Base-by-base conservation (phyloP, 1,140 invertebrate genomes). In the Drosophila quadrilineata region DNA sequence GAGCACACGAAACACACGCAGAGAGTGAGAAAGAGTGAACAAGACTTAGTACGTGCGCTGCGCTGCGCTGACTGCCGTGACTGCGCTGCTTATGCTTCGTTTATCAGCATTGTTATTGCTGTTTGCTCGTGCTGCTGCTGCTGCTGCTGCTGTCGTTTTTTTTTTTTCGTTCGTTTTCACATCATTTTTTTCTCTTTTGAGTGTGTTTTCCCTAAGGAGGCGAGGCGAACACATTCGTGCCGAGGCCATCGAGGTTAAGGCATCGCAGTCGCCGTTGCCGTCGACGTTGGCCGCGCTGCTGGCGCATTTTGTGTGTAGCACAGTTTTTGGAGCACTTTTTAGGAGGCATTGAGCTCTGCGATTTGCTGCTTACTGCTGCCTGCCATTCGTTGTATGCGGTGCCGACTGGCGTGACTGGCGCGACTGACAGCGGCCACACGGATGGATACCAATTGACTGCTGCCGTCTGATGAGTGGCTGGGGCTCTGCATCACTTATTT, bases 301-400 rank as follows among this genome's bases (percentile, higher is more conserved):
- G 12, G n/a, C n/a, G n/a, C n/a, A n/a, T n/a, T n/a, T n/a, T n/a
- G n/a, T n/a, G n/a, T n/a, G 56, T 80, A 80, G 76, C 72, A 80
- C 76, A 80, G 74, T 76, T 75, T 73, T 14, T 36, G 40, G n/a
- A n/a, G n/a, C n/a, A n/a, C 35, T 17, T 69, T 73, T 84, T 86
- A 85, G 79, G 73, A 77, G 79, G 68, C 53, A 59, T 69, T 64
- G 24, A 16, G 50, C 56, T 28, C 66, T 86, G 77, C 76, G 77
- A 82, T 85, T 82, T 77, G 79, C 63, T 77, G 72, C 9, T 36
- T 63, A 49, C 57, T 77, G 79, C 63, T 77, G 72, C 9, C 45
- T 63, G 54, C 57, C 68, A 58, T 70, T 46, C 48, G 29, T 33
- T 70, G 36, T 22, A 31, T 45, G n/a, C n/a, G 48, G 28, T 40